Evolutionary conservation across 1,140 invertebrate species (phyloP).

Genomic region (Leptestheria dahalacensis): DNA sequence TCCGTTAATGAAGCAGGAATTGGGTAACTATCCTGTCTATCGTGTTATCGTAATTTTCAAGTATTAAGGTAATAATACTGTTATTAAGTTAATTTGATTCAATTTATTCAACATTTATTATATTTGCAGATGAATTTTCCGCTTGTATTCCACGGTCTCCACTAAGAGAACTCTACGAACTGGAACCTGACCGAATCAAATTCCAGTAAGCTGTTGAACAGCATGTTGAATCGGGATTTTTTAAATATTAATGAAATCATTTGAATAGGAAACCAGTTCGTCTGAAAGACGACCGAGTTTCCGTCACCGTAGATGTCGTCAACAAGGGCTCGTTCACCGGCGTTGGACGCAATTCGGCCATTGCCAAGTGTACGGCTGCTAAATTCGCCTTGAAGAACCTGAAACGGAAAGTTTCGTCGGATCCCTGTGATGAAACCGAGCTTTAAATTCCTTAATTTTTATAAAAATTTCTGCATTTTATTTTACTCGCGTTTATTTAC

Average conservation of each 20-base stretch:
- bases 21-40: constrained; percentile 38
- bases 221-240: background rate
- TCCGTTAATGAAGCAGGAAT: constrained; percentile 84
- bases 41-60: background rate
- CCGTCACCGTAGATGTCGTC: constrained; percentile 93
- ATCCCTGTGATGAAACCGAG: too few relatives aligned
- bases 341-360: constrained; percentile 92
- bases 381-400: constrained; percentile 72
- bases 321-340: constrained; percentile 91
- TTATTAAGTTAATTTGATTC: background rate
- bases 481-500: too few relatives aligned
- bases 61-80: background rate
- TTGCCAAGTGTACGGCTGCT: constrained; percentile 97
- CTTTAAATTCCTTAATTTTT: too few relatives aligned
- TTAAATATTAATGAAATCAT: background rate
- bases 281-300: constrained; percentile 40
- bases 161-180: constrained; percentile 85
- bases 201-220: constrained; percentile 50
- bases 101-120: constrained; percentile 12
- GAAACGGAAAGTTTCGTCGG: too few relatives aligned
- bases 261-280: constrained; percentile 71
- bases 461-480: too few relatives aligned
- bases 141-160: constrained; percentile 95
- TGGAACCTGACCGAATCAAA: constrained; percentile 94
- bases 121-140: constrained; percentile 68